Evolutionary conservation across 2,113 vertebrate species (phyloP).

Genomic region (Otis tarda): DNA sequence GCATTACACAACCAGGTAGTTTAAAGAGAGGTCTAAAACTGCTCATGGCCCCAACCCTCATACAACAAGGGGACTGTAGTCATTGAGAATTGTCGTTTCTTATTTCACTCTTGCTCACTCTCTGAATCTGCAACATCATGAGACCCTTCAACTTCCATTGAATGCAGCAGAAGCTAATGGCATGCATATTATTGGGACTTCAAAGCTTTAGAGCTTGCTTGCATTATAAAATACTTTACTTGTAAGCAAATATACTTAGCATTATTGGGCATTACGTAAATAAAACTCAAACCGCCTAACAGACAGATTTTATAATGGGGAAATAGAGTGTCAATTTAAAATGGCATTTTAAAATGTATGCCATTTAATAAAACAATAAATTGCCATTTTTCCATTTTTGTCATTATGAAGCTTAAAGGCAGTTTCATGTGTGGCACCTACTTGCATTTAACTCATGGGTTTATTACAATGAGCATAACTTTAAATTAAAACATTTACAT

Average conservation of each 20-base stretch:
- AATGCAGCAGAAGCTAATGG: slow-evolving; percentile 4
- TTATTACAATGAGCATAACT: neutral
- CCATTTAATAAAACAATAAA: slow-evolving; percentile 11
- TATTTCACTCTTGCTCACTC: neutral
- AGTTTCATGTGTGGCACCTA: neutral
- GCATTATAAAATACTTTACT: neutral
- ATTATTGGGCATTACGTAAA: neutral
- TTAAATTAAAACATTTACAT: slow-evolving; percentile 14
- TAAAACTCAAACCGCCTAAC: slow-evolving; percentile 23
- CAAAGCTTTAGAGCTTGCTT: neutral
- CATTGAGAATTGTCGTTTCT: neutral
- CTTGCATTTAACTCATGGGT: neutral
- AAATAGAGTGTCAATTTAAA: neutral
- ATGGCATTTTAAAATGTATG: neutral
- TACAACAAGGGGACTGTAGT: neutral
- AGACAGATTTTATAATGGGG: neutral
- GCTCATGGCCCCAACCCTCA: neutral
- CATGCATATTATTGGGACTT: neutral
- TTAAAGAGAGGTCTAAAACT: neutral
- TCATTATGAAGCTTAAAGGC: neutral
- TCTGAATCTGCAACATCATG: neutral
- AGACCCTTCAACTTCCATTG: neutral
- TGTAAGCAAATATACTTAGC: neutral
- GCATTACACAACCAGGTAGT: neutral
- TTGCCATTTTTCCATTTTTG: neutral